Evolutionary conservation across 2,888 invertebrate species (phyloP).

Genomic region (Pteria penguin): DNA sequence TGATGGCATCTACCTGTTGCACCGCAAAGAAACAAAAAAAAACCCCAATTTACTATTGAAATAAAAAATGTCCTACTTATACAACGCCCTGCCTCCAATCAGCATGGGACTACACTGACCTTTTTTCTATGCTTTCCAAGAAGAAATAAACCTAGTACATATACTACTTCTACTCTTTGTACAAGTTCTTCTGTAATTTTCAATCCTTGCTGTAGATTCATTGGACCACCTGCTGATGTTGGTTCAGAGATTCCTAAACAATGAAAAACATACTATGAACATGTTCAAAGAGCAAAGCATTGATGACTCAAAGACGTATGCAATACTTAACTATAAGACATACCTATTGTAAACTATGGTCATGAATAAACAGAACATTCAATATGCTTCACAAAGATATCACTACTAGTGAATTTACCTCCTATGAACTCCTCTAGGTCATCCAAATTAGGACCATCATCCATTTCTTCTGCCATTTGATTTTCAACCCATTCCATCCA

Average conservation of each 20-base stretch:
- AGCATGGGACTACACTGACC: conserved; percentile 52
- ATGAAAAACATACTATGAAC: neutral
- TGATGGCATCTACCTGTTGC: too few species aligned
- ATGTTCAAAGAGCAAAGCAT: too few species aligned
- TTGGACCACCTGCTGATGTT: conserved; percentile 69
- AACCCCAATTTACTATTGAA: too few species aligned
- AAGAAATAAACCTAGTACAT: conserved; percentile 79
- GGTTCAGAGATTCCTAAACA: conserved; percentile 75
- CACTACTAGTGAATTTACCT: conserved; percentile 62
- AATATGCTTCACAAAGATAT: too few species aligned
- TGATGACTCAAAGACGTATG: neutral
- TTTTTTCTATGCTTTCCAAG: conserved; percentile 80
- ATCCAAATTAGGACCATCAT: conserved; percentile 70
- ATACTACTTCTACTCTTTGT: conserved; percentile 79
- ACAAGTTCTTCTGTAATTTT: conserved; percentile 77
- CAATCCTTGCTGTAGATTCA: conserved; percentile 76
- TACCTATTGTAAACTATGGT: neutral
- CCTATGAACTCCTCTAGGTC: conserved; percentile 77
- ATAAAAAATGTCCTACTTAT: too few species aligned
- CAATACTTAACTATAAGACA: too few species aligned
- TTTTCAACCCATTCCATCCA: conserved; percentile 81
- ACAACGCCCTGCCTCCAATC: too few species aligned
- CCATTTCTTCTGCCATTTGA: conserved; percentile 76
- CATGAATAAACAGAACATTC: too few species aligned
- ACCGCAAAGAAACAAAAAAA: too few species aligned